Base-by-base conservation (phyloP, 30 jellyfish, hydroid and myxozoan genomes). In the Cassiopea andromeda region DNA sequence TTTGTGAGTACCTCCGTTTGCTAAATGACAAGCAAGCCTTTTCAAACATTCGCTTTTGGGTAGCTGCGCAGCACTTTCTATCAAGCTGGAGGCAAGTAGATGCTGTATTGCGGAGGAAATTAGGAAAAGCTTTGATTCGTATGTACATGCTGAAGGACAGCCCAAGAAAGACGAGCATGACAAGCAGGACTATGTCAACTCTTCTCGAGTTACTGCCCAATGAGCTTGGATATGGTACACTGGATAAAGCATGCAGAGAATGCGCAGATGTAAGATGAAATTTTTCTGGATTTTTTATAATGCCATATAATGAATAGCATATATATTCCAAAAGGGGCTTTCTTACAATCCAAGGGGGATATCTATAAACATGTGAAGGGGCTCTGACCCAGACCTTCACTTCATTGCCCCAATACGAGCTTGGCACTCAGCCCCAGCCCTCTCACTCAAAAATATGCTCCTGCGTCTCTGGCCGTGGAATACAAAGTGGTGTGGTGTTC, bases 41-140 rank as follows among this genome's bases (percentile, higher is more conserved):
- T 88, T 90, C 92, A 4, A 82, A 92, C 72, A 60, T 91, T 67
- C 97, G 97, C 6, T 96, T 96, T 83, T 96, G 97, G 97, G 77
- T 83, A 47, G 90, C 97, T 50, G 93, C 97, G 48, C 93, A 91
- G 78, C 80, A 92, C 46, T 81, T 92, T 14, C 70, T 96, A n/a
- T 44, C 92, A n/a, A 77, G 87, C 43, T 9, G 59, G 27, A 90
- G 43, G 18, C 82, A 82, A 73, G 71, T 86, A 91, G 92, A 87
- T 60, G 57, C 97, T 18, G 12, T 91, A 69, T 17, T 86, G 59
- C 80, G 97, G 69, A 59, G 84, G 78, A 91, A 88, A 66, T 97
- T 88, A 80, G 94, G 86, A 13, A 90, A 79, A 48, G 97, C 95
- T 7, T 54, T 95, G 73, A 70, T 87, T 18, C 92, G 88, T 46